phyloP scores from a whole-genome alignment of 2,888 invertebrate species.

The Lapara coniferarum region DNA sequence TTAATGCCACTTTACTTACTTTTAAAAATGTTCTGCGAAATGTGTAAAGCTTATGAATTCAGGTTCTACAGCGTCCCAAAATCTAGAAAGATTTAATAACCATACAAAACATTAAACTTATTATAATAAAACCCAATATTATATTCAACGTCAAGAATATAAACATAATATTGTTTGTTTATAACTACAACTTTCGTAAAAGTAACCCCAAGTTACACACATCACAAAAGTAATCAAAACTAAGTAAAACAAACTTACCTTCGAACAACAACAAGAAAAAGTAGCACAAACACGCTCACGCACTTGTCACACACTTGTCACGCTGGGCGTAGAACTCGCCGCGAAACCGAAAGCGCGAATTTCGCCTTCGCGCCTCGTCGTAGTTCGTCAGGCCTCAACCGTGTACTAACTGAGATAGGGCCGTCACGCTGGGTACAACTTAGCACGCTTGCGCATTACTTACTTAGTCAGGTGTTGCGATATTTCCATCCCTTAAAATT shows the following conservation, averaged over 20 bases:
- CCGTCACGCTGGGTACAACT: conserved; percentile 23
- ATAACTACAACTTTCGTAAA: not conserved
- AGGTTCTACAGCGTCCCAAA: no score
- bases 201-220: not conserved
- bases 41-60: no score
- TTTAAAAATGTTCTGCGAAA: no score
- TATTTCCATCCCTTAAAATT: conserved; percentile 57
- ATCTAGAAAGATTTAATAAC: no score
- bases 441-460: conserved; percentile 58
- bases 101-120: not conserved
- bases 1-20: no score
- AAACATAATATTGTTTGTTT: not conserved
- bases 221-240: not conserved
- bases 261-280: conserved; percentile 15
- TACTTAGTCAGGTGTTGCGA: conserved; percentile 47
- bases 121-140: not conserved
- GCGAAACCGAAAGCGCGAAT: conserved; percentile 4
- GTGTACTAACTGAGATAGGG: conserved; percentile 47
- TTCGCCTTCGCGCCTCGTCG: conserved; percentile 23
- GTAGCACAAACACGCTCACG: conserved; percentile 1
- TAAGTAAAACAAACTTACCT: conserved; percentile 15
- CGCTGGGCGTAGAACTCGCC: conserved; percentile 7
- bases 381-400: conserved; percentile 40
- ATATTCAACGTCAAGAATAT: not conserved
- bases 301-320: conserved; percentile 19